Base-by-base conservation (phyloP, 2,113 vertebrate genomes). In the Emydura subglobosa region DNA sequence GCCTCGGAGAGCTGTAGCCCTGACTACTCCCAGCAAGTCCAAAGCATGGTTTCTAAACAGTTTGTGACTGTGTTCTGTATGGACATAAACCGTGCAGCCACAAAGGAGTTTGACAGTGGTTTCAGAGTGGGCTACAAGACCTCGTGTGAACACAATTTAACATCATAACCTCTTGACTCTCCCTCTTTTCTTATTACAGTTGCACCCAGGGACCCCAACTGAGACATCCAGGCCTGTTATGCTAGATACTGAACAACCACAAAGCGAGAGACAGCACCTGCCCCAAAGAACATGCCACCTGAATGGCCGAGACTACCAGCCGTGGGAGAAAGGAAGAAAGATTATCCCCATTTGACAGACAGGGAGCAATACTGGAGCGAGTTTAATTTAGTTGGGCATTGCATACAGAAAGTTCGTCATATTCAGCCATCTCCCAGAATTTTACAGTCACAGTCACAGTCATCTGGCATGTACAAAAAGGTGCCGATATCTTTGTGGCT, bases 141-240 rank as follows among this genome's bases (percentile, higher is more conserved):
- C n/a, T 39, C 22, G 65, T 72, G n/a, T 39, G 65, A 72, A 72
- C 65, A 72, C n/a, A 39, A 39, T 39, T 19, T 21, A 72, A 39
- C n/a, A 39, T 72, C n/a, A 39, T 6, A 22, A 72, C 34, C 9
- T 72, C 51, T 53, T 17, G 51, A 13, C 16, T 53, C 65, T 39
- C 65, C 65, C 65, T 10, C 24, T 47, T 31, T 5, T 83, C 83
- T 76, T 65, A 89, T 14, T 29, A 68, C 11, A 83, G 6, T n/a
- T 59, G 27, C 76, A 49, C 34, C n/a, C 54, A 79, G 27, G 72
- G 16, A 91, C 27, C 21, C 21, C n/a, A 82, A 39, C 80, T 85
- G n/a, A 0, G 0, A 90, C 0, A 89, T n/a, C 31, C 86, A 76
- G 17, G 79, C 21, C 61, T 1, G 0, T 29, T 13, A 17, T 49